Evolutionary conservation across 2,888 invertebrate genomes (phyloP).

Genomic region (Andrena chrysosceles): DNA sequence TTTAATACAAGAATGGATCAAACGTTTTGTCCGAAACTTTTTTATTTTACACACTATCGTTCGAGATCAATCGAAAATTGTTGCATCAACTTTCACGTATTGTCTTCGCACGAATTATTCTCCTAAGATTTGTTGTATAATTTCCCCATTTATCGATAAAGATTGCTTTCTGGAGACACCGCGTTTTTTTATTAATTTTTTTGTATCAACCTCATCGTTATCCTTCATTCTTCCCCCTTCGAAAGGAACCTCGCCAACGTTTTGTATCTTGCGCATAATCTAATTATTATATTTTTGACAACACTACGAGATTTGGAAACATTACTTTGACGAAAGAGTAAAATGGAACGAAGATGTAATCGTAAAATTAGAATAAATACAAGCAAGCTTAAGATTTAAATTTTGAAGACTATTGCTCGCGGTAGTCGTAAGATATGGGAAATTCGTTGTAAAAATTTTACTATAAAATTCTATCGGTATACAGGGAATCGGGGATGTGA

Average conservation of each 20-base stretch:
- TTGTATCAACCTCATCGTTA: conserved; percentile 9
- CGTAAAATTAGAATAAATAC: conserved; percentile 25
- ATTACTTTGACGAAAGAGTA: conserved; percentile 20
- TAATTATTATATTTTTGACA: neutral
- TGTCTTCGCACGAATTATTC: conserved; percentile 17
- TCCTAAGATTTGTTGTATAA: conserved; percentile 15
- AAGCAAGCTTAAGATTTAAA: conserved; percentile 23
- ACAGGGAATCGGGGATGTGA: conserved; percentile 44
- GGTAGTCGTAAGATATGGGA: conserved; percentile 29
- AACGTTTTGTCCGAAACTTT: conserved; percentile 33
- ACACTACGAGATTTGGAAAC: neutral
- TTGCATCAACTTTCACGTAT: conserved; percentile 31
- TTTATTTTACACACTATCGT: conserved; percentile 18
- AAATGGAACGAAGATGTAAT: neutral
- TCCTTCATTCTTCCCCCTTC: conserved; percentile 24
- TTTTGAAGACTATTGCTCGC: conserved; percentile 23
- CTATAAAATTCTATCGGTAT: conserved; percentile 21
- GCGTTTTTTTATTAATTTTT: neutral
- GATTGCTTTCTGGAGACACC: conserved; percentile 11
- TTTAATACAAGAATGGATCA: conserved; percentile 43
- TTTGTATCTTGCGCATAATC: neutral
- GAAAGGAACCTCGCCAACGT: neutral
- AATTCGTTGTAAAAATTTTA: conserved; percentile 29
- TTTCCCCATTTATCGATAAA: conserved; percentile 1
- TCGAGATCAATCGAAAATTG: conserved; percentile 12